phyloP scores from a whole-genome alignment of 2,797 vertebrate genomes.

The Tarsius wallacei region DNA sequence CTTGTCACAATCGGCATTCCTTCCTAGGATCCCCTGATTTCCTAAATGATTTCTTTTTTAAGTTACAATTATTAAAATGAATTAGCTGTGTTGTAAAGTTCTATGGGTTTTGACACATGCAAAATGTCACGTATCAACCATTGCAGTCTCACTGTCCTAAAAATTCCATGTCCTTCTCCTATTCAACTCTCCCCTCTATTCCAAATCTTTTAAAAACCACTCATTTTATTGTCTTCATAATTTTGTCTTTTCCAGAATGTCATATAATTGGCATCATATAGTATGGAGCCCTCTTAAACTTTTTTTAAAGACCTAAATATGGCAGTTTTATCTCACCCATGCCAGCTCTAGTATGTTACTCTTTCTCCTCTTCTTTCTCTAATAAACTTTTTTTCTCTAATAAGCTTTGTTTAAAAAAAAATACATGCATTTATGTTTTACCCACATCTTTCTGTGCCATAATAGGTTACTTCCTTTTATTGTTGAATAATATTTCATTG shows the following conservation, averaged over 20 bases:
- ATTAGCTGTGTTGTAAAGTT: background rate
- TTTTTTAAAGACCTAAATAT: background rate
- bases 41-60: background rate
- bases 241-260: background rate
- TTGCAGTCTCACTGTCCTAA: background rate
- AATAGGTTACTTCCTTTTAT: background rate
- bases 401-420: too few species aligned
- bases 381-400: too few species aligned
- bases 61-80: background rate
- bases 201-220: background rate
- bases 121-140: too few species aligned
- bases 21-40: background rate
- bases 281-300: background rate
- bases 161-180: background rate
- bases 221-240: background rate
- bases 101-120: background rate
- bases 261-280: background rate
- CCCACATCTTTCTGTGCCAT: background rate
- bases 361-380: too few species aligned
- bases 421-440: background rate
- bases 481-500: background rate
- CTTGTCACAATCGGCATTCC: background rate
- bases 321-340: too few species aligned
- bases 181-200: background rate
- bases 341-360: too few species aligned